Percentiles rank a stretch among this genome's conserved stretches.
Conservation (phyloP, 2,888 invertebrate species). For the Drosophila borborema region DNA sequence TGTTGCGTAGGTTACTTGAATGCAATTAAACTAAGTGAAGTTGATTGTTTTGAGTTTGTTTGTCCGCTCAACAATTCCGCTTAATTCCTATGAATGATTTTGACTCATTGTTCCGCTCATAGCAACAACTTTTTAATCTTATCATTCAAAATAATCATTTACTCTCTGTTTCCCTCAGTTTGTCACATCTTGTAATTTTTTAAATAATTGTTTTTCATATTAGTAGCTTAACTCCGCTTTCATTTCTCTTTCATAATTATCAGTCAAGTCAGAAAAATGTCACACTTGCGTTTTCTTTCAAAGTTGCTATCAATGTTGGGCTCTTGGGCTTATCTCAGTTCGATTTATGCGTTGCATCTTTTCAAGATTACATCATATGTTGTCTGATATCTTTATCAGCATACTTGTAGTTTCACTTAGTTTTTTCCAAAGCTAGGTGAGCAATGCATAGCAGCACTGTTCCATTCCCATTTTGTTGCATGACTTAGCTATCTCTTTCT, state of each 20-base stretch:
- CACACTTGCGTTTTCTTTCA: background rate
- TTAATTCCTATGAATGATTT: background rate
- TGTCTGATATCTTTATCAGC: background rate
- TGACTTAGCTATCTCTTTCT: background rate
- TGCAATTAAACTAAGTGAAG: background rate
- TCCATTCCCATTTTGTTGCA: background rate
- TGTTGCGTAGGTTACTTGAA: background rate
- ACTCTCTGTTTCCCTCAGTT: no score
- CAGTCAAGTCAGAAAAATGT: background rate
- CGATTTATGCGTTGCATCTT: background rate
- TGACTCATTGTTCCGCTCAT: background rate
- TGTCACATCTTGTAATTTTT: no score
- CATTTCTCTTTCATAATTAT: background rate
- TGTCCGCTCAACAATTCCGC: background rate
- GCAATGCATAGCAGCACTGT: background rate
- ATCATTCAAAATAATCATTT: background rate
- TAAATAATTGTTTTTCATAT: no score
- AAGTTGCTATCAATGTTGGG: background rate
- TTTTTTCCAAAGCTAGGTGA: background rate
- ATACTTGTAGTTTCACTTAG: background rate
- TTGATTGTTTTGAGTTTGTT: background rate
- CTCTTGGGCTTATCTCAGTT: background rate
- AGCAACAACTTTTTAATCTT: background rate
- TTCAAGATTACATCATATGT: background rate
- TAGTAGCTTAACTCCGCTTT: no score